Evolutionary conservation across 2,888 invertebrate genomes (phyloP).

Genomic region (Glaucopsyche alexis): DNA sequence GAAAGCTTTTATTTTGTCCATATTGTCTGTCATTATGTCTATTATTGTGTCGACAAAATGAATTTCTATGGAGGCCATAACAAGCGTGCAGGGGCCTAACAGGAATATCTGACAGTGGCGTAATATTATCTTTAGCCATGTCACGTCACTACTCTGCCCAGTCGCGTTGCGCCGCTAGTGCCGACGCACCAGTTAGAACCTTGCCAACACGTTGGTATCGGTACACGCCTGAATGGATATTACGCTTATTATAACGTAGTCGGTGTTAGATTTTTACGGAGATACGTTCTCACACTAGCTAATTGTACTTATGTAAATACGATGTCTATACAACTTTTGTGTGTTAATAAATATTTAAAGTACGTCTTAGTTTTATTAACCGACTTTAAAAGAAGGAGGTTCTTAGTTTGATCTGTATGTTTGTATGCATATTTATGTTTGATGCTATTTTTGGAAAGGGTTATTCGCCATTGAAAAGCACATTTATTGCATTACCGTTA

Average conservation of each 20-base stretch:
- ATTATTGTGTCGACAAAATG: no score
- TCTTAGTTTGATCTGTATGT: no score
- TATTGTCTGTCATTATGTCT: no score
- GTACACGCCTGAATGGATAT: constrained; percentile 62
- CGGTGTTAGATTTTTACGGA: constrained; percentile 36
- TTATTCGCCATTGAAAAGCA: no score
- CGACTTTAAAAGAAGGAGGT: no score
- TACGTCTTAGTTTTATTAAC: not conserved
- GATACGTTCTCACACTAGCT: constrained; percentile 21
- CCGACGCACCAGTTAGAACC: constrained; percentile 20
- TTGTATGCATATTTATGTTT: no score
- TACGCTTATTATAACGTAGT: constrained; percentile 65
- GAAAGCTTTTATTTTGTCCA: no score
- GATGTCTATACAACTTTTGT: constrained; percentile 27
- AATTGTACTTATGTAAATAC: constrained; percentile 31
- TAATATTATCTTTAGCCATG: not conserved
- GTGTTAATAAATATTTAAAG: constrained; percentile 28
- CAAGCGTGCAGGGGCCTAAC: no score
- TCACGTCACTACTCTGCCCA: not conserved
- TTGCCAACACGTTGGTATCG: constrained; percentile 39
- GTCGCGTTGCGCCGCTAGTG: not conserved
- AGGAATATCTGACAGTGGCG: no score
- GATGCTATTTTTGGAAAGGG: no score
- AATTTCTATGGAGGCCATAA: no score
- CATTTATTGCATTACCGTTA: no score